Percentiles rank a stretch among this genome's conserved stretches.
These are phyloP conservation scores for Gorsachius magnificus DNA, from an alignment of 2,797 vertebrate species.

Conservation along the genomic window DNA sequence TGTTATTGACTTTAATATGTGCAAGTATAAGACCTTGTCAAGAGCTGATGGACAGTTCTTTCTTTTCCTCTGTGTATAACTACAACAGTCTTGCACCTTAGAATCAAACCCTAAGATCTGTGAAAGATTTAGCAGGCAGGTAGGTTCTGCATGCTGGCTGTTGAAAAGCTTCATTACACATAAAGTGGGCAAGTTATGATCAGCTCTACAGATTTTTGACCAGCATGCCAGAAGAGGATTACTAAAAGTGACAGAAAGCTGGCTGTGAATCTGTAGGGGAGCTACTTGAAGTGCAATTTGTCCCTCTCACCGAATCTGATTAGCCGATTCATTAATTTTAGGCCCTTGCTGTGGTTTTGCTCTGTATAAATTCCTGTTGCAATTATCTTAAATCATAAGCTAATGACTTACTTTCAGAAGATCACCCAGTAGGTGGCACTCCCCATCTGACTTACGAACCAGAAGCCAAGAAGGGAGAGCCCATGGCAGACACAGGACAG, in stretches of 20 bases:
- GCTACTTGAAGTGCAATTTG: not conserved
- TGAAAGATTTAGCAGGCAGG: not conserved
- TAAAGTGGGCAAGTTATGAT: not conserved
- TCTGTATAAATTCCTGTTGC: not conserved
- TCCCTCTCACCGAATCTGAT: not conserved
- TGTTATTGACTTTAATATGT: not conserved
- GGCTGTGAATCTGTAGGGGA: not conserved
- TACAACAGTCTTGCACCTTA: not conserved
- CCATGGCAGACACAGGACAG: too few species aligned
- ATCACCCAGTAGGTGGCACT: constrained; percentile 53
- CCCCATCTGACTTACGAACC: not conserved
- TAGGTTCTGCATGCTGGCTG: not conserved
- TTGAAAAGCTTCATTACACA: not conserved
- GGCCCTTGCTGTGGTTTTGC: not conserved
- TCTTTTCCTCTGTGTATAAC: not conserved
- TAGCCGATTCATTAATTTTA: not conserved
- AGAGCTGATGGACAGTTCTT: not conserved
- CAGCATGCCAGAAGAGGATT: not conserved
- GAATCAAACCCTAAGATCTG: not conserved
- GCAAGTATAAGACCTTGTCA: not conserved
- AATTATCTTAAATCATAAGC: not conserved
- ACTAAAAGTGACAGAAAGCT: not conserved
- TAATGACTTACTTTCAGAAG: constrained; percentile 1
- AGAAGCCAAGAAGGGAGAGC: not conserved
- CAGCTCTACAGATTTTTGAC: not conserved